A percentile compares a stretch with the other conserved stretches of the same genome.
These are phyloP conservation scores for Brachyrhaphis roseni DNA, from an alignment of 2,797 vertebrate species.

Conservation along the genomic window DNA sequence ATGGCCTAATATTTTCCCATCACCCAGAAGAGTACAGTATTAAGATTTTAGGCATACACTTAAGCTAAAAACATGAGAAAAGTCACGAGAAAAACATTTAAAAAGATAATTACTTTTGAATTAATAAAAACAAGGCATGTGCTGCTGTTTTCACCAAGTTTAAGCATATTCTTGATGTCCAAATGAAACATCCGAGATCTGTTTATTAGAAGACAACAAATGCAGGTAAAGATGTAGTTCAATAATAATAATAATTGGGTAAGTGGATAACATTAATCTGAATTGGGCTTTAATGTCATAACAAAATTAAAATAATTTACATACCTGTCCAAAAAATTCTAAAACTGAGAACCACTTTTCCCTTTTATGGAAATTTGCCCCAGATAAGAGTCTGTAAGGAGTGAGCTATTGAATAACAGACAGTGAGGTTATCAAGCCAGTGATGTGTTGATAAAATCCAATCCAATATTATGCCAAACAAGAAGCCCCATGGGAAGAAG, in stretches of 20 bases:
- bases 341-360: slow-evolving; percentile 7
- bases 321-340: slow-evolving; percentile 1
- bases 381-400: slow-evolving; percentile 12
- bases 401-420: slow-evolving; percentile 29
- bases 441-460: slow-evolving; percentile 33
- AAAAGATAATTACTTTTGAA: not conserved
- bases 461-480: slow-evolving; percentile 41
- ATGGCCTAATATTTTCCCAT: slow-evolving; percentile 15
- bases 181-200: not conserved
- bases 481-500: slow-evolving; percentile 35
- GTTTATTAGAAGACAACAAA: not conserved
- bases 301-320: not conserved
- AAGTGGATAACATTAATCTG: not conserved
- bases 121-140: too few species aligned
- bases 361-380: slow-evolving; percentile 17
- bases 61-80: not conserved
- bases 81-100: not conserved
- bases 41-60: slow-evolving; percentile 19
- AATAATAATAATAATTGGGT: not conserved
- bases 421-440: slow-evolving; percentile 33
- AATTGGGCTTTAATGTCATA: not conserved
- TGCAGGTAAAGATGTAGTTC: not conserved
- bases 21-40: not conserved
- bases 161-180: not conserved
- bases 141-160: not conserved